Evolutionary conservation across 1,140 invertebrate species (phyloP).

Genomic region (Achroia grisella): DNA sequence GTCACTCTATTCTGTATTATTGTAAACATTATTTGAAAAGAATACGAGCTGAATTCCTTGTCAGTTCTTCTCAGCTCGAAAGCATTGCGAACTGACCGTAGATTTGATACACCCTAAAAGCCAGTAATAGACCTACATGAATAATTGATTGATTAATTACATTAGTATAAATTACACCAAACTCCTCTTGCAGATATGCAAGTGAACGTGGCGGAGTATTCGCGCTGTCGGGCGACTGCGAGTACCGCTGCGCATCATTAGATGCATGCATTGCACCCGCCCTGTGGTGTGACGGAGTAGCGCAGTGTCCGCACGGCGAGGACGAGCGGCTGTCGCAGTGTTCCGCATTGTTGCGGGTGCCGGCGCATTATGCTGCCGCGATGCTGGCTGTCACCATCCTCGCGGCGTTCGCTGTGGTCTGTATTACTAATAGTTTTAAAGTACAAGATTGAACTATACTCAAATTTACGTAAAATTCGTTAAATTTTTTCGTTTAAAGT

Average conservation of each 20-base stretch:
- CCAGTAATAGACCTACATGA: too few species aligned
- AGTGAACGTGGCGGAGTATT: slow-evolving; percentile 70
- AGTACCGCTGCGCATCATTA: slow-evolving; percentile 87
- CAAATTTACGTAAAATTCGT: too few species aligned
- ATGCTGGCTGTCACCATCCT: slow-evolving; percentile 59
- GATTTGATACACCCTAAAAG: too few species aligned
- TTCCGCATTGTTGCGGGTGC: slow-evolving; percentile 82
- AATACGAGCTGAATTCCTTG: too few species aligned
- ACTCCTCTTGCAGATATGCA: slow-evolving; percentile 38
- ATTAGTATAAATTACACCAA: neutral
- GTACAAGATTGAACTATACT: too few species aligned
- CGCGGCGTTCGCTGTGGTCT: slow-evolving; percentile 47
- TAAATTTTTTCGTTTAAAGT: too few species aligned
- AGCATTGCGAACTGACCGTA: too few species aligned
- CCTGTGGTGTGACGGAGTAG: slow-evolving; percentile 91
- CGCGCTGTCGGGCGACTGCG: slow-evolving; percentile 81
- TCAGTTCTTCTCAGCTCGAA: too few species aligned
- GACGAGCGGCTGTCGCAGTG: slow-evolving; percentile 89
- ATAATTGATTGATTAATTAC: too few species aligned
- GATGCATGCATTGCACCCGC: slow-evolving; percentile 90
- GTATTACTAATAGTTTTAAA: slow-evolving; percentile 21
- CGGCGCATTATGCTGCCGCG: slow-evolving; percentile 80
- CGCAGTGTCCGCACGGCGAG: slow-evolving; percentile 90
- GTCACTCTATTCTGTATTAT: too few species aligned
- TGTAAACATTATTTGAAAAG: too few species aligned